Evolutionary conservation across 2,888 invertebrate species (phyloP), one percentile per base, ranked within the genome.

Genomic region (Heliconius charithonia): DNA sequence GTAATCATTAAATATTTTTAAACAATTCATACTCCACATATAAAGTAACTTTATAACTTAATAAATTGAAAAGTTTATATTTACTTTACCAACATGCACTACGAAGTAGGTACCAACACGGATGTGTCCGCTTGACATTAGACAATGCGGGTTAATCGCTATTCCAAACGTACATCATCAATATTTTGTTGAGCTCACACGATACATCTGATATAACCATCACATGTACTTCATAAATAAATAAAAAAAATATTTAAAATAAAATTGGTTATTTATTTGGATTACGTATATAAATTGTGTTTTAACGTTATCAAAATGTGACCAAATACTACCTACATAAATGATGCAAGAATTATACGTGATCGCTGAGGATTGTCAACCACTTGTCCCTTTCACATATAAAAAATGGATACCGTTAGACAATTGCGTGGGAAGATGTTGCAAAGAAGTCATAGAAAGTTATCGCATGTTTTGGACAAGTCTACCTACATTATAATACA

Each of bases 341-440:
- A 77, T 80, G 41, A 73, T 65, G 63, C 74, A 73, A 67, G 71
- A 81, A 78, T 70, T 75, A 80, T 79, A 59, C 75, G 77, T 73
- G 79, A 78, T 77, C 66, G 70, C 41, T 22, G 77, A 56, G 69
- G 75, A 73, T 77, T 79, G 77, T 79, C 78, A 83, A 80, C 75
- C 79, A 81, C 81, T 82, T 82, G 81, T 83, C 82, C 81, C 82
- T 82, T 80, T 83, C 82, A 85, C 82, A 81, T 82, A 83, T 66
- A 72, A 77, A 81, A 80, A 71, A 79, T 82, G 79, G 74, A 78
- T 82, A 84, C 83, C 85, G 84, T 83, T 88, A 87, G 87, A 90
- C 88, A 88, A 88, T 87, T 87, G 91, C 89, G 92, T 93, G 92
- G 92, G 93, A 92, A 90, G 89, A 87, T 81, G 84, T 80, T 84